phyloP scores from a whole-genome alignment of 2,113 vertebrate genomes.

The Lepus europaeus region DNA sequence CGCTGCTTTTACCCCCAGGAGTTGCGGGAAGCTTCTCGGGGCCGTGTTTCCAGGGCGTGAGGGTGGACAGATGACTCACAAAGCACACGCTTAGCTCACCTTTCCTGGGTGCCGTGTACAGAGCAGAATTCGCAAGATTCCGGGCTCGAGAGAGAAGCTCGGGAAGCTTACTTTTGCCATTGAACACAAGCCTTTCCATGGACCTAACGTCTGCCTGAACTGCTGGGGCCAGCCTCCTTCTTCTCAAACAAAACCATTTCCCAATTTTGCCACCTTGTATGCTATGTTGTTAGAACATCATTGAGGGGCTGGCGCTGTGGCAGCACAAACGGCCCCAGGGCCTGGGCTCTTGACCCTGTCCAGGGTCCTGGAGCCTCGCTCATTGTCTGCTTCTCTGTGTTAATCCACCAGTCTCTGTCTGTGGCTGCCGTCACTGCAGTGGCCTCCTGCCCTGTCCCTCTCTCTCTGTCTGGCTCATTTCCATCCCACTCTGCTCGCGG shows the following conservation, averaged over 20 bases:
- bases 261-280: background rate
- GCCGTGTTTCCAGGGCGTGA: background rate
- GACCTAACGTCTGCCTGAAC: background rate
- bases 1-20: constrained; percentile 52
- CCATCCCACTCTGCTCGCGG: background rate
- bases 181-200: background rate
- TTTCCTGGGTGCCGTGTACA: background rate
- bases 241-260: background rate
- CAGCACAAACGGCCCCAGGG: background rate
- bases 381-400: background rate
- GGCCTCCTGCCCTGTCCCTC: too few relatives aligned
- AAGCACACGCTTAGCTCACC: rapidly evolving
- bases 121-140: background rate
- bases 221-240: background rate
- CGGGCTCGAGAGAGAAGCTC: background rate
- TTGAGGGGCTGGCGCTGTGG: too few relatives aligned
- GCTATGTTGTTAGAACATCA: rapidly evolving
- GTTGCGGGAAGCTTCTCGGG: constrained; percentile 50
- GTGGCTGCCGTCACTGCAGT: background rate
- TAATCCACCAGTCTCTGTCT: background rate
- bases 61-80: background rate
- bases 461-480: background rate
- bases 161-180: background rate
- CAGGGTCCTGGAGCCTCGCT: background rate
- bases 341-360: background rate